Base-by-base conservation (phyloP, 1,140 invertebrate genomes). In the Heterodera schachtii region DNA sequence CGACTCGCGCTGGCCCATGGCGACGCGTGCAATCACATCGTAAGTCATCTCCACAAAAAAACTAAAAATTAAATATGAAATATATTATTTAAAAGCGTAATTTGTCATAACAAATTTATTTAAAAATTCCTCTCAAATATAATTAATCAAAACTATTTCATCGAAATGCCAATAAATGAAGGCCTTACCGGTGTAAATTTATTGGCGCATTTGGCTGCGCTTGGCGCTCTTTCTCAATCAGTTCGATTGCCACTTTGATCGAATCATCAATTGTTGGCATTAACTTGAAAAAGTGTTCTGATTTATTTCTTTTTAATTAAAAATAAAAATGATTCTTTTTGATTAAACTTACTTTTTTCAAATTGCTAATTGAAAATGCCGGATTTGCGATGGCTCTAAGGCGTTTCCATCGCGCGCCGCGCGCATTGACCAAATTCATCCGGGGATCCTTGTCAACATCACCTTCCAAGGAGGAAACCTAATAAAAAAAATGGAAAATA, bases 301-400 rank as follows among this genome's bases (percentile, higher is more conserved):
- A 8, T 52, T 52, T 6, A 52, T 11, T 52, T 11, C 49, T 52
- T 52, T 52, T 52, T 52, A 8, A 52, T 52, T 52, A 52, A 52
- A 52, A 52, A 8, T 52, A 52, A 52, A 52, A 52, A 52, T 6
- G 11, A 8, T 6, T 11, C 49, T 8, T 8, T 52, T 52, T 52
- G 49, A 8, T 52, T 52, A 52, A 6, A 52, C 31, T 78, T 82
- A 91, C 90, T 77, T 87, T 86, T 84, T 90, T 91, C 78, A 91
- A 85, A 84, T 91, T 91, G 47, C 84, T 82, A 5, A 90, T 86
- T 21, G 90, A 91, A 82, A 92, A 92, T 4, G 90, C 88, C 21
- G 91, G 91, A 84, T 90, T 91, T 52, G 90, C 89, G 44, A 91
- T 89, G 21, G 86, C 86, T 52, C 91, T 79, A 0, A 91, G 89